Conservation (phyloP, 2,888 invertebrate species). For the Pedicia rivosa region DNA sequence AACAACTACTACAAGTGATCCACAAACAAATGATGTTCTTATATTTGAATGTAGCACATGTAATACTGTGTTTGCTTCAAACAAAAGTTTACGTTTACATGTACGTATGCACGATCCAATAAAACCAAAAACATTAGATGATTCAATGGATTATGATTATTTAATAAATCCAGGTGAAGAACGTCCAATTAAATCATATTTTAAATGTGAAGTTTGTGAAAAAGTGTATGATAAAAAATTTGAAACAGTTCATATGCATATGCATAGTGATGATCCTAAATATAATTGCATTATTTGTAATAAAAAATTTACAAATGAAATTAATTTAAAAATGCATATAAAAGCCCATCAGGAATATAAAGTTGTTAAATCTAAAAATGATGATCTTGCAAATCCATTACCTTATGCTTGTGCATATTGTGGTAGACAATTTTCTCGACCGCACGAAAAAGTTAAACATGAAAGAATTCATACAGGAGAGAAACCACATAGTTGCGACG, state of each 20-base stretch:
- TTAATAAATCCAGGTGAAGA: constrained; percentile 22
- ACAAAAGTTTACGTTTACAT: constrained; percentile 35
- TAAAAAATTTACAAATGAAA: constrained; percentile 46
- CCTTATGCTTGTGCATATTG: constrained; percentile 59
- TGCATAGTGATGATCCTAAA: constrained; percentile 41
- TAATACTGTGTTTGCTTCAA: constrained; percentile 4
- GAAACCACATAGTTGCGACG: constrained; percentile 62
- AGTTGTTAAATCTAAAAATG: constrained; percentile 9
- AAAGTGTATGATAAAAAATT: constrained; percentile 35
- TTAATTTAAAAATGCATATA: constrained; percentile 56
- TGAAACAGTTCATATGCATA: constrained; percentile 45
- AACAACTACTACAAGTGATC: no score
- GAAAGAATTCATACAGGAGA: constrained; percentile 71
- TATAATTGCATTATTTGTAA: constrained; percentile 53
- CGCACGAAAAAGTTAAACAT: constrained; percentile 70
- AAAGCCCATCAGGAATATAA: constrained; percentile 39
- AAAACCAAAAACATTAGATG: constrained; percentile 31
- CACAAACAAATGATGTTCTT: neutral
- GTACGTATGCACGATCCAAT: constrained; percentile 58
- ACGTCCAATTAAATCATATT: constrained; percentile 25
- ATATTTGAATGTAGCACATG: constrained; percentile 1
- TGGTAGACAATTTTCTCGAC: constrained; percentile 49
- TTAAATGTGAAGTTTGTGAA: constrained; percentile 37
- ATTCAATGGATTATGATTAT: constrained; percentile 8
- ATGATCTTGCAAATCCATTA: constrained; percentile 14